These are phyloP conservation scores for Aphrophora alni DNA, from an alignment of 2,888 invertebrate genomes.

Conservation along the genomic window DNA sequence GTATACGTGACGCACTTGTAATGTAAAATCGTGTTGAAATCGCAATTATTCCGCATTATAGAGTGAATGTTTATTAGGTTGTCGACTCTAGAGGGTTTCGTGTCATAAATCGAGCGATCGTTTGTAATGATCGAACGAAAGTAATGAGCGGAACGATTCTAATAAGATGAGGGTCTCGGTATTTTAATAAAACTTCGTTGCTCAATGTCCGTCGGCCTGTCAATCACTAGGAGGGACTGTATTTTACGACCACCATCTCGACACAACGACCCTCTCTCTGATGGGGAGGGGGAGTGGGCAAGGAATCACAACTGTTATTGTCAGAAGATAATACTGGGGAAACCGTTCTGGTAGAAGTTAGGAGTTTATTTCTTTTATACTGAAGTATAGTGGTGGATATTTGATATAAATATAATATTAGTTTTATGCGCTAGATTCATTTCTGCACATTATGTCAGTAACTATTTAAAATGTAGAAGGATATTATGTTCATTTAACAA, in stretches of 20 bases:
- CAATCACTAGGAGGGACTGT: neutral
- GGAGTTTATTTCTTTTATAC: neutral
- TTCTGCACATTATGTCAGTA: too few relatives aligned
- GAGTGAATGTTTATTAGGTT: neutral
- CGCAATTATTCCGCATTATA: neutral
- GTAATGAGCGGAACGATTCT: neutral
- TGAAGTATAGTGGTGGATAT: neutral
- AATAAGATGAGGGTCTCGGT: neutral
- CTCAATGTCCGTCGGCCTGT: neutral
- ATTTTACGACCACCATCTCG: neutral
- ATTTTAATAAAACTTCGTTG: neutral
- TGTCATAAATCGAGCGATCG: neutral
- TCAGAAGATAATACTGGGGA: neutral
- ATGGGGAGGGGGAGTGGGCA: neutral
- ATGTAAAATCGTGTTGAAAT: neutral
- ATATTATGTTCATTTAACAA: too few relatives aligned
- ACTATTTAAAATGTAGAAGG: too few relatives aligned
- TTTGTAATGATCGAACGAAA: neutral
- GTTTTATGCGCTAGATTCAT: too few relatives aligned
- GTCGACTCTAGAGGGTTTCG: neutral
- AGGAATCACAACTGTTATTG: neutral
- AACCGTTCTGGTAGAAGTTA: too few relatives aligned
- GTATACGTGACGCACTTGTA: neutral
- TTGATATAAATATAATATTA: too few relatives aligned
- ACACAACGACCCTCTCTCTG: neutral